These are phyloP conservation scores for Murina feae DNA, from an alignment of 2,113 vertebrate species.

Conservation along the genomic window DNA sequence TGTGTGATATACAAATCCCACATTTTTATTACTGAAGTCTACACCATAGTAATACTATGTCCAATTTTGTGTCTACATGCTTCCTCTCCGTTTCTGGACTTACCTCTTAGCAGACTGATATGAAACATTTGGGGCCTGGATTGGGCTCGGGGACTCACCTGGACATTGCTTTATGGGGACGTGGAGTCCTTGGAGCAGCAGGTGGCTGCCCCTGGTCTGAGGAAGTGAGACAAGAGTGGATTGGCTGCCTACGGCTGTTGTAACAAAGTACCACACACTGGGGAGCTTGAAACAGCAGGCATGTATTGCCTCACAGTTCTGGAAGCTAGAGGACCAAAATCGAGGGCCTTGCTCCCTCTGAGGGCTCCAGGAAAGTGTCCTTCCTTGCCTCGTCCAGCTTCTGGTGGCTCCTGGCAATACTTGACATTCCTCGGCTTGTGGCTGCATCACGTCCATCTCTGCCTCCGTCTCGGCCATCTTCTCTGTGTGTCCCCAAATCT, in stretches of 20 bases:
- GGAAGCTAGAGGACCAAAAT: not conserved
- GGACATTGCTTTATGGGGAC: not conserved
- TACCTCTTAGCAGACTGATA: not conserved
- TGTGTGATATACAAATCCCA: not conserved
- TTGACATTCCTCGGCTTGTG: not conserved
- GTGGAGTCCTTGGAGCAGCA: not conserved
- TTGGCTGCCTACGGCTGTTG: not conserved
- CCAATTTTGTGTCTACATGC: not conserved
- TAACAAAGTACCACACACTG: not conserved
- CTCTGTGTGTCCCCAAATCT: not conserved
- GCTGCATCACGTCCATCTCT: not conserved
- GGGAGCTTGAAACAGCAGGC: not conserved
- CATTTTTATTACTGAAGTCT: not conserved
- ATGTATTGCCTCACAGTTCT: not conserved
- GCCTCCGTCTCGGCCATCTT: not conserved
- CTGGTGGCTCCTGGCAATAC: not conserved
- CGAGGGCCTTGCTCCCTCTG: not conserved
- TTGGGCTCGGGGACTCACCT: not conserved
- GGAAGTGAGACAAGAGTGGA: not conserved
- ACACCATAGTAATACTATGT: not conserved
- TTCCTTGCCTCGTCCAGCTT: not conserved
- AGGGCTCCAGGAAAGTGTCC: not conserved
- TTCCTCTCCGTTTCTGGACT: not conserved
- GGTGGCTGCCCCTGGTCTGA: not conserved
- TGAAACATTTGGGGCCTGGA: not conserved